Base-by-base conservation (phyloP, 2,113 vertebrate genomes). In the Rhabdornis inornatus region DNA sequence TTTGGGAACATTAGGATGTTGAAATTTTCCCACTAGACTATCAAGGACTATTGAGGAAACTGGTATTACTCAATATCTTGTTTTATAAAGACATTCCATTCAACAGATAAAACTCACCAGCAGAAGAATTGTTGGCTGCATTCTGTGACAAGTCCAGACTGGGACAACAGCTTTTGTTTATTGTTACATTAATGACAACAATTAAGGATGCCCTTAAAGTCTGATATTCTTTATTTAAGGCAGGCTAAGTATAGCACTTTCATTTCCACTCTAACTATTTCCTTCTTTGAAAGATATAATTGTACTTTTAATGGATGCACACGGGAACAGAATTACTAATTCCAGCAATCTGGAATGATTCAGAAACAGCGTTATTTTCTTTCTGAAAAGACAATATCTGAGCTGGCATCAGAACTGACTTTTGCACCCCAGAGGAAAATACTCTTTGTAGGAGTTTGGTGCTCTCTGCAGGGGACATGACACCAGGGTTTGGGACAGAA, bases 241-340 rank as follows among this genome's bases (percentile, higher is more conserved):
- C 68, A 60, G 56, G 40, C 55, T 72, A 87, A 60, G 18, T 71
- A 37, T 56, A 89, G 23, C 21, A 61, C 33, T 87, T 78, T 66
- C 49, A 95, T 95, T 96, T 74, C 37, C 91, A 72, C 40, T 83
- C 50, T 90, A 90, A 94, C 92, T 89, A 84, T 79, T 56, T 95
- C 76, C 84, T 91, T 91, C 74, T 80, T 64, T 76, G 80, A 95
- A 94, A 92, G 21, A 56, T 53, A 35, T 42, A 79, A 83, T 92
- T 82, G 47, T 79, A 47, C 90, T 95, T 90, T 89, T 96, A 92
- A 70, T 92, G n/a, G 78, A 69, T 89, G 47, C 10, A 56, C 17
- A 28, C 45, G 77, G 69, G 44, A 96, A 83, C 22, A 74, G 22
- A 87, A 93, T 63, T 44, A 90, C 61, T 72, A 91, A 55, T 50